Conservation (phyloP, 2,888 invertebrate species). For the Luffia ferchaultella region DNA sequence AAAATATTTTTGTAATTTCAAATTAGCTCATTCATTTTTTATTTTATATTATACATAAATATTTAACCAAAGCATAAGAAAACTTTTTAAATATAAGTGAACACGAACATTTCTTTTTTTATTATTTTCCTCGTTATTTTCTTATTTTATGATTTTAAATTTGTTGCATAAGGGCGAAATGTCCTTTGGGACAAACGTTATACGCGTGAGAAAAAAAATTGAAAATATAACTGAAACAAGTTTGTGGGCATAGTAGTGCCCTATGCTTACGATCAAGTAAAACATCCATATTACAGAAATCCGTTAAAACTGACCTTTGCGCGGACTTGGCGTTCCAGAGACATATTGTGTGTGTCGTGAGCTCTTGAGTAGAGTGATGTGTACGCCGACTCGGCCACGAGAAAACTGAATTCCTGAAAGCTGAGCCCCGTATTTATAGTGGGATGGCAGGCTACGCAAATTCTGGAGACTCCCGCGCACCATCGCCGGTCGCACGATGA, state of each 20-base stretch:
- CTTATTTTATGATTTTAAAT: too few species aligned
- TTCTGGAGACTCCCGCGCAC: conserved; percentile 50
- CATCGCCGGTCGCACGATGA: conserved; percentile 30
- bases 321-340: conserved; percentile 92
- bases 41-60: background rate
- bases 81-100: background rate
- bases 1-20: background rate
- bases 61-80: background rate
- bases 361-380: conserved; percentile 33
- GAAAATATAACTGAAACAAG: too few species aligned
- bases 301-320: conserved; percentile 82
- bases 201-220: too few species aligned
- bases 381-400: conserved; percentile 23
- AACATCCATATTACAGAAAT: too few species aligned
- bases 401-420: conserved; percentile 60
- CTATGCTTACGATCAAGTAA: too few species aligned
- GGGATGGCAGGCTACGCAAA: conserved; percentile 38
- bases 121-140: too few species aligned
- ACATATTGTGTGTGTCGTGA: conserved; percentile 66
- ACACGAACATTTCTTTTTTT: background rate
- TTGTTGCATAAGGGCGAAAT: too few species aligned
- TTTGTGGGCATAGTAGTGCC: too few species aligned
- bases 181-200: too few species aligned
- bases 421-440: conserved; percentile 55
- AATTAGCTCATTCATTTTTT: background rate